Evolutionary conservation across 2,113 vertebrate genomes (phyloP).

Genomic region (Alouatta palliata): DNA sequence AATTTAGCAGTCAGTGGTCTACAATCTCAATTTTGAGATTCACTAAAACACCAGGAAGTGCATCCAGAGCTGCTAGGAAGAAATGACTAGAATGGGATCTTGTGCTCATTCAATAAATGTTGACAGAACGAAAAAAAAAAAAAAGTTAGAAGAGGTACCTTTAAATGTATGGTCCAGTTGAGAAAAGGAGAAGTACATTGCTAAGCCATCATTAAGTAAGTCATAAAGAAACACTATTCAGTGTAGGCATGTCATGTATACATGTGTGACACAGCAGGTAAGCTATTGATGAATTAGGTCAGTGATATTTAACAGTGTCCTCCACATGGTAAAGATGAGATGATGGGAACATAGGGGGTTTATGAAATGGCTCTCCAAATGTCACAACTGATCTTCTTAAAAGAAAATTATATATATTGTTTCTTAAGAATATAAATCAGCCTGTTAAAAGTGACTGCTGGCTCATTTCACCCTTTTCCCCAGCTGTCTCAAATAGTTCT

Average conservation of each 20-base stretch:
- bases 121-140: neutral
- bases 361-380: neutral
- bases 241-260: no score
- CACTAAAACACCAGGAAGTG: neutral
- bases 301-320: neutral
- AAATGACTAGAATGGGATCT: neutral
- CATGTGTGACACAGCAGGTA: neutral
- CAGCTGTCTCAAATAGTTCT: slow-evolving; percentile 52
- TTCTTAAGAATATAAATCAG: neutral
- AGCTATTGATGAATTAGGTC: neutral
- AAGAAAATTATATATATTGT: neutral
- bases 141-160: neutral
- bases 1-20: neutral
- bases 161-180: neutral
- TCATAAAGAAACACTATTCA: neutral
- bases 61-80: neutral
- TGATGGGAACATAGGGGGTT: neutral
- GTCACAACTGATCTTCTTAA: neutral
- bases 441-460: slow-evolving; percentile 55
- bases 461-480: slow-evolving; percentile 1
- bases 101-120: neutral
- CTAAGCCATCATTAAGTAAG: neutral
- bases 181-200: neutral
- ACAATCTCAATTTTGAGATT: neutral
- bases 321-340: neutral